Evolutionary conservation across 1,140 invertebrate genomes (phyloP).

Genomic region (Rhynchophorus ferrugineus): DNA sequence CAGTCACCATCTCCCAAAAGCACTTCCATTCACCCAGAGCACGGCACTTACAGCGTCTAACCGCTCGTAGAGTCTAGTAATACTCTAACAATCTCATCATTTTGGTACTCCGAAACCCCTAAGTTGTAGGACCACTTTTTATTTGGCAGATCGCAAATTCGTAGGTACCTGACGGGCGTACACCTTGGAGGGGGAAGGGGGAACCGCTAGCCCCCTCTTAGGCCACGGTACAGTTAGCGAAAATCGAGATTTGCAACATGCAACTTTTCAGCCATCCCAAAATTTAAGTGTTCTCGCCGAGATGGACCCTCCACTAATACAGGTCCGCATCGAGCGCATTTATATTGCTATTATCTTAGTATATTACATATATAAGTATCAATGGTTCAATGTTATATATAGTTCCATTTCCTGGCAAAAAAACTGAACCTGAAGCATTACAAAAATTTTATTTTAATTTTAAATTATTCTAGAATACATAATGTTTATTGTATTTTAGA

Average conservation of each 20-base stretch:
- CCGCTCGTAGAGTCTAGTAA: conserved; percentile 41
- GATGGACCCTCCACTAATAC: conserved; percentile 11
- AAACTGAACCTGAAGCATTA: too few species aligned
- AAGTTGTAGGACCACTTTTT: conserved; percentile 43
- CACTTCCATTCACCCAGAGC: conserved; percentile 10
- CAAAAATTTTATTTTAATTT: too few species aligned
- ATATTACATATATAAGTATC: too few species aligned
- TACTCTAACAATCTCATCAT: conserved; percentile 42
- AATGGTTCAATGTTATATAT: too few species aligned
- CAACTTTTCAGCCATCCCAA: conserved; percentile 19
- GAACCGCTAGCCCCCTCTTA: conserved; percentile 30
- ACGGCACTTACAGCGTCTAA: conserved; percentile 35
- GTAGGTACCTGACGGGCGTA: conserved; percentile 38
- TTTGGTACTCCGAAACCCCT: conserved; percentile 39
- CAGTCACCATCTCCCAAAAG: neutral
- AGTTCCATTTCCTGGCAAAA: too few species aligned
- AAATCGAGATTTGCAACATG: conserved; percentile 40
- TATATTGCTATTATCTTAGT: too few species aligned
- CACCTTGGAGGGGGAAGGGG: conserved; percentile 17
- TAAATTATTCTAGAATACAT: too few species aligned
- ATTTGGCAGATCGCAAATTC: conserved; percentile 40
- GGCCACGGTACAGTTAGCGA: conserved; percentile 38
- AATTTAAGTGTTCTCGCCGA: conserved; percentile 9
- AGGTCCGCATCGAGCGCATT: conserved; percentile 8
- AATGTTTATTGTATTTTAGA: too few species aligned